A percentile compares a stretch with the other conserved stretches of the same genome.
Conservation (phyloP, 1,140 invertebrate species). For the Saxidomus purpurata region DNA sequence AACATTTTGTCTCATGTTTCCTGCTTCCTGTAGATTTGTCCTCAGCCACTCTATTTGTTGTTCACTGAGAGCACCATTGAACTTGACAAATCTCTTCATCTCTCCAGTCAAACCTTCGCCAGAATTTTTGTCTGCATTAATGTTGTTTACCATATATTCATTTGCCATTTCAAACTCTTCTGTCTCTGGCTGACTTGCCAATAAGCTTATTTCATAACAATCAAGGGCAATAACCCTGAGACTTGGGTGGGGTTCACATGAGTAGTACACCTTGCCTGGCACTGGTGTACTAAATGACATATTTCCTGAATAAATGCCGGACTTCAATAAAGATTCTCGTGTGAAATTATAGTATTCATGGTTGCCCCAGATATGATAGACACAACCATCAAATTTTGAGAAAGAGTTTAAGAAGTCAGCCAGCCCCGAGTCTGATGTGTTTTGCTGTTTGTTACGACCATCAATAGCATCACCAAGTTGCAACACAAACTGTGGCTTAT, state of each 20-base stretch:
- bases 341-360: conserved; percentile 86
- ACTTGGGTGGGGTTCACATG: conserved; percentile 76
- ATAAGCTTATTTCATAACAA: conserved; percentile 84
- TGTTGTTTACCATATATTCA: conserved; percentile 77
- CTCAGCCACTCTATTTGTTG: conserved; percentile 84
- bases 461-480: conserved; percentile 87
- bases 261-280: conserved; percentile 78
- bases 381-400: conserved; percentile 70
- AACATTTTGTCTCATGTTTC: conserved; percentile 74
- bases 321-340: conserved; percentile 73
- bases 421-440: conserved; percentile 66
- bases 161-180: conserved; percentile 54
- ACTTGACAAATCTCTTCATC: conserved; percentile 82
- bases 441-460: conserved; percentile 77
- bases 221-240: conserved; percentile 83
- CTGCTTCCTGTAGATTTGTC: conserved; percentile 78
- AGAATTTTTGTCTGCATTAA: conserved; percentile 79
- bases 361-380: conserved; percentile 85
- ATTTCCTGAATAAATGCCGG: conserved; percentile 66
- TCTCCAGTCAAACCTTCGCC: conserved; percentile 78
- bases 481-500: conserved; percentile 82
- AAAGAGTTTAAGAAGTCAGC: conserved; percentile 69
- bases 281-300: conserved; percentile 29
- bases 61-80: conserved; percentile 84
- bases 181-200: conserved; percentile 75